phyloP scores from a whole-genome alignment of 1,140 invertebrate genomes.

The Theocolax elegans region DNA sequence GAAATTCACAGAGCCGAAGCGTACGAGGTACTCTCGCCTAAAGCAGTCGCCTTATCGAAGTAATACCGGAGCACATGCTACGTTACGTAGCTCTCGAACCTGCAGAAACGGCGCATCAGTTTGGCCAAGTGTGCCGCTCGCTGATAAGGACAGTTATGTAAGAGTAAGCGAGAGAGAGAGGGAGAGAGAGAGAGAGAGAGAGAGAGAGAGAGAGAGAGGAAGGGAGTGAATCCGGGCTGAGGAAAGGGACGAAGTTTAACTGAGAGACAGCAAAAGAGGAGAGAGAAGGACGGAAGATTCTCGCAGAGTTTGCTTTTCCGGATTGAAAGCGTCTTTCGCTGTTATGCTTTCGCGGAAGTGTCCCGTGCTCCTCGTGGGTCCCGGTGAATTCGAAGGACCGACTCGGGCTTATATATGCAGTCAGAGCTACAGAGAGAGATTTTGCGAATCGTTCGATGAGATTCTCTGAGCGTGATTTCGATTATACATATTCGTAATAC shows the following conservation, averaged over 20 bases:
- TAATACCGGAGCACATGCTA: slow-evolving; percentile 17
- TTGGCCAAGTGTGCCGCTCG: slow-evolving; percentile 47
- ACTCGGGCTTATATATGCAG: too few species aligned
- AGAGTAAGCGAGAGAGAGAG: neutral
- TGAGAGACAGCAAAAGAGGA: too few species aligned
- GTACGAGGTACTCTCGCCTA: neutral
- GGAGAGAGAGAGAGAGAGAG: neutral
- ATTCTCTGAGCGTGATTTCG: too few species aligned
- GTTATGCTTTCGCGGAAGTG: slow-evolving; percentile 24
- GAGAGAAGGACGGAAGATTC: neutral
- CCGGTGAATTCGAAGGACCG: too few species aligned
- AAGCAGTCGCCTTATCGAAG: slow-evolving; percentile 24
- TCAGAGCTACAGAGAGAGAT: too few species aligned
- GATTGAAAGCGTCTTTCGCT: slow-evolving; percentile 44
- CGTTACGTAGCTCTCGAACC: neutral
- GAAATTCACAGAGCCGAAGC: too few species aligned
- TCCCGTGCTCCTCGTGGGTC: too few species aligned
- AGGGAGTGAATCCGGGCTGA: too few species aligned
- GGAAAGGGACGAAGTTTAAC: too few species aligned
- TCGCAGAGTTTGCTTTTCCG: slow-evolving; percentile 52
- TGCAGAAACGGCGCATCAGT: slow-evolving; percentile 36
- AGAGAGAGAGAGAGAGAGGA: neutral
- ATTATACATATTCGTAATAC: too few species aligned
- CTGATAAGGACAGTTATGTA: slow-evolving; percentile 56
- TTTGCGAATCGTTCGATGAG: too few species aligned